Base-by-base conservation (phyloP, 2,888 invertebrate genomes). In the Pharmacophagus antenor region DNA sequence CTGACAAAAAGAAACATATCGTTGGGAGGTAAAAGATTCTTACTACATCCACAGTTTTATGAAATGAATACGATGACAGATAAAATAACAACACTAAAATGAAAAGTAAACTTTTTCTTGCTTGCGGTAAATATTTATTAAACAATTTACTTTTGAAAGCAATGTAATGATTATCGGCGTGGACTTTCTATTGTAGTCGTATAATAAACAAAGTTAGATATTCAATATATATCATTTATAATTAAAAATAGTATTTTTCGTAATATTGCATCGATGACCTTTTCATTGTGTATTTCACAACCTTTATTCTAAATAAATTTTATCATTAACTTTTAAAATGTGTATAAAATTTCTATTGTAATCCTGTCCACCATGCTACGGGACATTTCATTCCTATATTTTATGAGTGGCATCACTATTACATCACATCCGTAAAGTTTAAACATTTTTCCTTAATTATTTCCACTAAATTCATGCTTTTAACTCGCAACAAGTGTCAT, bases 291-390 rank as follows among this genome's bases (percentile, higher is more conserved):
- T n/a, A n/a, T n/a, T n/a, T n/a, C n/a, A n/a, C n/a, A n/a, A n/a
- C n/a, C n/a, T n/a, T n/a, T n/a, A n/a, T n/a, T n/a, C n/a, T n/a
- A n/a, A n/a, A n/a, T n/a, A n/a, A n/a, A n/a, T n/a, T n/a, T n/a
- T n/a, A n/a, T 27, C 27, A 25, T 57, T 56, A 37, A 37, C 42
- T 56, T 56, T 2, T 20, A 42, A 18, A 49, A 17, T 50, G 41
- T 17, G 27, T 10, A 21, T 42, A 57, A 27, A 27, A 57, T 53
- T 58, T 48, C 58, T 47, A 18, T 53, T 53, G 15, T 37, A 18
- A 12, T 42, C 25, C 8, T n/a, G 41, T 17, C 27, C 50, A 51
- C 15, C 57, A 27, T 42, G 18, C 47, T 48, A 23, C 37, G 7
- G 25, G 17, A 54, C 42, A 25, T 23, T 48, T 54, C 49, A 31